A percentile compares a stretch with the other conserved stretches of the same genome.
phyloP scores from a whole-genome alignment of 2,113 vertebrate species.

The Spilogale gracilis region DNA sequence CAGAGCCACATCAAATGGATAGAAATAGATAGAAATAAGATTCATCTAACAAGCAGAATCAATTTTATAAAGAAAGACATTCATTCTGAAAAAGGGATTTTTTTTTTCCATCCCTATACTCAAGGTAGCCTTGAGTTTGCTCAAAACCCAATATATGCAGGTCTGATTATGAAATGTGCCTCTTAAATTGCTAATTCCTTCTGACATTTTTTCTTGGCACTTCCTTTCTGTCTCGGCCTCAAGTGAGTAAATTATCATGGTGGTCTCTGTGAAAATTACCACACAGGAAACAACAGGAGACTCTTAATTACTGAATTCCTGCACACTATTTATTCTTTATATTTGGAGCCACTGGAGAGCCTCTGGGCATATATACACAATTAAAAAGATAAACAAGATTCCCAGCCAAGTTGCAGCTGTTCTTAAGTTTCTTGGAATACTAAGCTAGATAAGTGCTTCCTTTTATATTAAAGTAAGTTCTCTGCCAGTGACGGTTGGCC shows the following conservation, averaged over 20 bases:
- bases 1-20: not conserved
- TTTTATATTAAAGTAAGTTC: not conserved
- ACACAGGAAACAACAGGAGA: conserved; percentile 70
- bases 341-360: conserved; percentile 3
- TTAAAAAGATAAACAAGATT: conserved; percentile 61
- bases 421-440: not conserved
- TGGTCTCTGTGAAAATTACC: conserved; percentile 66
- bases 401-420: conserved; percentile 41
- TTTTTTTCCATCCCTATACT: not conserved
- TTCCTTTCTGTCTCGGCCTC: conserved; percentile 25
- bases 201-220: conserved; percentile 1
- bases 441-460: not conserved
- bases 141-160: not conserved
- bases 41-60: not conserved
- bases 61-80: not conserved
- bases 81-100: not conserved
- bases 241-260: not conserved
- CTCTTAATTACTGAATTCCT: conserved; percentile 75
- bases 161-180: not conserved
- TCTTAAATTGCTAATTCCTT: not conserved
- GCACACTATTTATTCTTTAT: conserved; percentile 31
- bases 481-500: not conserved
- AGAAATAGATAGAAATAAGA: not conserved
- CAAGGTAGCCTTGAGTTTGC: not conserved
- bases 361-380: conserved; percentile 53